Evolutionary conservation across 2,888 invertebrate genomes (phyloP).

Genomic region (Agriopis aurantiaria): DNA sequence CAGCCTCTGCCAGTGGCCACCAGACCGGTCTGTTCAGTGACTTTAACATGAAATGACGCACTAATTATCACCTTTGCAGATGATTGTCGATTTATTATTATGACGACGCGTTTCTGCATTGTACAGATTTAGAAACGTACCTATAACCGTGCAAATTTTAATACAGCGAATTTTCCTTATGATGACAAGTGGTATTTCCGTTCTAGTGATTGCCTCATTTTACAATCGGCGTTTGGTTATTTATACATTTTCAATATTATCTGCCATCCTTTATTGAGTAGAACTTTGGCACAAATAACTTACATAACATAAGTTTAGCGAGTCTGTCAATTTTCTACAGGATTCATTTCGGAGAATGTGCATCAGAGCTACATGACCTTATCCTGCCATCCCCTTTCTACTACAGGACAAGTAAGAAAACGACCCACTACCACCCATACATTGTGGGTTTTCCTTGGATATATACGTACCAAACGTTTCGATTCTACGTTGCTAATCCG

Average conservation of each 20-base stretch:
- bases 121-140: background rate
- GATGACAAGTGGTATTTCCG: background rate
- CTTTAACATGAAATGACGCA: slow-evolving; percentile 35
- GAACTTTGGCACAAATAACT: background rate
- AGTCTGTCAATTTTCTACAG: too few species aligned
- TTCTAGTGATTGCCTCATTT: background rate
- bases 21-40: slow-evolving; percentile 39
- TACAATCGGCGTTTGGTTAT: background rate
- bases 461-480: too few species aligned
- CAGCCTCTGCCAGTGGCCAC: slow-evolving; percentile 23
- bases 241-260: background rate
- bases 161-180: slow-evolving; percentile 1
- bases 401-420: too few species aligned
- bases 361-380: too few species aligned
- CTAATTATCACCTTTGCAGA: slow-evolving; percentile 38
- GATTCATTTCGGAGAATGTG: too few species aligned
- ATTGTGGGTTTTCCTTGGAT: too few species aligned
- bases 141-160: background rate
- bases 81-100: slow-evolving; percentile 30
- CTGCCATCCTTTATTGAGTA: background rate
- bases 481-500: too few species aligned
- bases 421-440: too few species aligned
- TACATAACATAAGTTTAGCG: too few species aligned
- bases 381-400: too few species aligned
- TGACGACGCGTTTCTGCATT: slow-evolving; percentile 21